Percentiles rank a stretch among this genome's conserved stretches.
Evolutionary conservation across 2,888 invertebrate species (phyloP).

Genomic region (Cecidostiba fungosa): DNA sequence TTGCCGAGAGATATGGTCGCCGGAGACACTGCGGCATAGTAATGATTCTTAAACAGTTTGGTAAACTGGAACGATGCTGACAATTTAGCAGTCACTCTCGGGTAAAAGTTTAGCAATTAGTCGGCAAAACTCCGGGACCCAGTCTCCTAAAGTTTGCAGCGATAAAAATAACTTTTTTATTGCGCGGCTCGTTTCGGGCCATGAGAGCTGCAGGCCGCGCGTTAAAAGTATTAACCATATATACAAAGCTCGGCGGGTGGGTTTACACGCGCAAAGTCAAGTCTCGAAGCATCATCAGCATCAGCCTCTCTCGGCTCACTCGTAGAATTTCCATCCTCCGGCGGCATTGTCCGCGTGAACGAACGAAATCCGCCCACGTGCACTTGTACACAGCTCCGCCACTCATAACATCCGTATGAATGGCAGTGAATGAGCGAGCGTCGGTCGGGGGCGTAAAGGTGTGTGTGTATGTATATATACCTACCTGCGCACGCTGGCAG

Average conservation of each 20-base stretch:
- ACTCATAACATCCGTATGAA: conserved; percentile 33
- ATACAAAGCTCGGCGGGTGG: not conserved
- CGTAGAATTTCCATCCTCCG: conserved; percentile 5
- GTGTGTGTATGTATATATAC: not conserved
- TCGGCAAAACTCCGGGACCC: conserved; percentile 21
- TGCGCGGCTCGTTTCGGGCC: not conserved
- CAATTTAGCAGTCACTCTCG: conserved; percentile 52
- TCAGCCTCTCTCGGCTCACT: no score
- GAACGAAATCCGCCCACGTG: conserved; percentile 8
- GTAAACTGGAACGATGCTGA: conserved; percentile 54
- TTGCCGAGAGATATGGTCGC: conserved; percentile 32
- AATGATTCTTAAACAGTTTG: conserved; percentile 58
- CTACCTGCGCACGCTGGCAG: not conserved
- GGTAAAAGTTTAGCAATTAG: conserved; percentile 54
- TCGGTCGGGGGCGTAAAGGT: not conserved
- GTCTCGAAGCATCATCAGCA: not conserved
- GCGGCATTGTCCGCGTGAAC: not conserved
- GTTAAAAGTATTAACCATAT: not conserved
- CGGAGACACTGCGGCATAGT: conserved; percentile 46
- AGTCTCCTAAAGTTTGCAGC: conserved; percentile 19
- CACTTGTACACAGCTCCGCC: conserved; percentile 1
- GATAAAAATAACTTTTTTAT: conserved; percentile 53
- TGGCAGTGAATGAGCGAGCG: conserved; percentile 17
- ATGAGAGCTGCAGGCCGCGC: not conserved
- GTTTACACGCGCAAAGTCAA: no score